phyloP scores from a whole-genome alignment of 2,113 vertebrate species.

The Ceyx cyanopectus region DNA sequence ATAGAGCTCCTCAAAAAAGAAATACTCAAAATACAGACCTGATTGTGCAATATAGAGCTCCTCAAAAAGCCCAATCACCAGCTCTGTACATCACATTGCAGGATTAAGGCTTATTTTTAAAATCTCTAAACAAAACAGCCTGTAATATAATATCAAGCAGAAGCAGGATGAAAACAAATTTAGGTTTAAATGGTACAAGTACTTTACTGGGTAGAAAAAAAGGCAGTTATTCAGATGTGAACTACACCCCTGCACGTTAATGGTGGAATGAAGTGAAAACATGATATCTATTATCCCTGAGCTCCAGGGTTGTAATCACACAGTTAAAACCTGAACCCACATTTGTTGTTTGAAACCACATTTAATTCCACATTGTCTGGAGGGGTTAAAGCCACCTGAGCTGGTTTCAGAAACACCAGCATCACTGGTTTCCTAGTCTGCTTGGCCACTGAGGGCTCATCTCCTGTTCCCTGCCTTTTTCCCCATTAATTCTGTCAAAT shows the following conservation, averaged over 20 bases:
- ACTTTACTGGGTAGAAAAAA: background rate
- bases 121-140: background rate
- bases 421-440: background rate
- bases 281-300: background rate
- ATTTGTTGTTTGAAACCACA: background rate
- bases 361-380: background rate
- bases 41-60: background rate
- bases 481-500: background rate
- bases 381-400: background rate
- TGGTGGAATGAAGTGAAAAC: background rate
- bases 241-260: background rate
- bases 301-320: background rate
- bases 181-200: background rate
- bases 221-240: background rate
- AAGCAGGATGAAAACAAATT: background rate
- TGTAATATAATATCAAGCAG: background rate
- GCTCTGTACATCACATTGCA: background rate
- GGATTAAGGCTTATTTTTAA: background rate
- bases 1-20: background rate
- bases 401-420: background rate
- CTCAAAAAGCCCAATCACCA: background rate
- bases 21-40: background rate
- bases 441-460: background rate
- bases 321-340: background rate
- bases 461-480: background rate